A percentile compares a stretch with the other conserved stretches of the same genome.
Conservation (phyloP, 1,140 invertebrate genomes). For the Lordiphosa collinella region DNA sequence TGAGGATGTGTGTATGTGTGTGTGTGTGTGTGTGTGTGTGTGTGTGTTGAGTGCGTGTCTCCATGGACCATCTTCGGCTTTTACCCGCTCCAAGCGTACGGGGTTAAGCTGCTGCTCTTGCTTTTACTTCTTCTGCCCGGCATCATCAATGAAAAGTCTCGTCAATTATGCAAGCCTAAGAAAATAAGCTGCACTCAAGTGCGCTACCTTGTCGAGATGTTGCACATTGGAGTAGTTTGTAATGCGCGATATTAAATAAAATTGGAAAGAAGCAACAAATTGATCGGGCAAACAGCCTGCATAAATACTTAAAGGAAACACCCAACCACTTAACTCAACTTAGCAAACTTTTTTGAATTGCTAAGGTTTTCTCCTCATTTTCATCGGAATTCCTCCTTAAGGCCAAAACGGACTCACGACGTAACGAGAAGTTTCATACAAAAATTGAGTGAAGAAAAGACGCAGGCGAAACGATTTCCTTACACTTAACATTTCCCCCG, state of each 20-base stretch:
- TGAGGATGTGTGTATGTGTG: slow-evolving; percentile 12
- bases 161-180: slow-evolving; percentile 74
- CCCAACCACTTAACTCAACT: not conserved
- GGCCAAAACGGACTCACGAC: no score
- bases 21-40: slow-evolving; percentile 16
- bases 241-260: slow-evolving; percentile 33
- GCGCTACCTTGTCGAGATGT: slow-evolving; percentile 28
- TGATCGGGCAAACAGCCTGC: not conserved
- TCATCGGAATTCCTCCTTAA: no score
- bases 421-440: no score
- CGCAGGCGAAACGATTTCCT: no score
- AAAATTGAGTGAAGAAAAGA: no score
- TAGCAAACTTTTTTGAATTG: no score
- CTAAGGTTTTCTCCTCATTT: no score
- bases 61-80: slow-evolving; percentile 14
- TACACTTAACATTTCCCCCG: no score
- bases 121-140: slow-evolving; percentile 33
- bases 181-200: slow-evolving; percentile 75
- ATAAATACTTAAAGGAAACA: not conserved
- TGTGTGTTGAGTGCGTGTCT: slow-evolving; percentile 39
- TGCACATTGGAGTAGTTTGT: slow-evolving; percentile 18
- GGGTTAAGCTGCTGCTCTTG: slow-evolving; percentile 24
- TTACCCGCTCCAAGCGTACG: slow-evolving; percentile 33
- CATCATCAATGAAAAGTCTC: slow-evolving; percentile 73
- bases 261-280: not conserved